phyloP scores from a whole-genome alignment of 2,113 vertebrate species.

The Scopus umbretta region DNA sequence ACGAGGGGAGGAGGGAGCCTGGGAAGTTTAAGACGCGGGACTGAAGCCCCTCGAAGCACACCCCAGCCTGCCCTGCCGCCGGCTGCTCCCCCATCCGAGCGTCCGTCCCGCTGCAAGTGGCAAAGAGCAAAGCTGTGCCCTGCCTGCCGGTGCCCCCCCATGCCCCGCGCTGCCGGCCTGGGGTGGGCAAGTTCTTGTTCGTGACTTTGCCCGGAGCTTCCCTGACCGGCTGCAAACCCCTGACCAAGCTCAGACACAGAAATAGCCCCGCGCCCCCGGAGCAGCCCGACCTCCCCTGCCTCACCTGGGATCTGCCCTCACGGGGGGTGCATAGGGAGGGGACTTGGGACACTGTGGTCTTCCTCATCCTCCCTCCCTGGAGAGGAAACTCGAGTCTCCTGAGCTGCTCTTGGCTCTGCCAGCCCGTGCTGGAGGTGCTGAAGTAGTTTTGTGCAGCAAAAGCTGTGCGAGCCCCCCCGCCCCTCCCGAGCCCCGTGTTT shows the following conservation, averaged over 20 bases:
- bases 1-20: not conserved
- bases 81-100: fast-evolving
- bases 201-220: not conserved
- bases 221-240: fast-evolving
- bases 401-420: not conserved
- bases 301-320: not conserved
- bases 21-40: not conserved
- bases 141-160: fast-evolving
- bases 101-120: fast-evolving
- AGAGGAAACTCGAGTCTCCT: not conserved
- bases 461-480: fast-evolving
- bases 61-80: not conserved
- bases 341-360: fast-evolving
- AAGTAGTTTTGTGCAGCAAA: not conserved
- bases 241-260: not conserved
- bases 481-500: fast-evolving
- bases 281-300: not conserved
- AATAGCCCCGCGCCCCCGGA: fast-evolving
- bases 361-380: not conserved
- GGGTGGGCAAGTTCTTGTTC: not conserved
- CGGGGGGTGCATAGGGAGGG: fast-evolving
- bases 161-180: not conserved
- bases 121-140: not conserved
- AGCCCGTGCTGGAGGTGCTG: not conserved
- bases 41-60: fast-evolving